Base-by-base conservation (phyloP, 2,888 invertebrate species). In the Caenorhabditis sp. region DNA sequence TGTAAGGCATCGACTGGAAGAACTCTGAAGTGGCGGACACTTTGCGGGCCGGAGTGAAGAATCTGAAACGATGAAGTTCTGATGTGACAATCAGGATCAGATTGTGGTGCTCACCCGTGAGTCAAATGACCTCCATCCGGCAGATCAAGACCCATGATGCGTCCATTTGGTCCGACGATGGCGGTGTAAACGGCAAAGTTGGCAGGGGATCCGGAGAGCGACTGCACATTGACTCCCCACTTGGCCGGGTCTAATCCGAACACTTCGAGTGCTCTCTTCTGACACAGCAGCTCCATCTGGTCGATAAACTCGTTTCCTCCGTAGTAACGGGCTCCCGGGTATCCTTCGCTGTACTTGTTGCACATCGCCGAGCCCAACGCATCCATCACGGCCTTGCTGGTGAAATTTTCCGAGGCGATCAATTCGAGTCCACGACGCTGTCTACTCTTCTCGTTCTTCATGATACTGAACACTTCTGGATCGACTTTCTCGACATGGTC, bases 221-320 rank as follows among this genome's bases (percentile, higher is more conserved):
- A 95, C 89, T 98, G 98, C 2, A 98, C 98, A 91, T 98, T 98
- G 15, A 95, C 95, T 55, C 97, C 97, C 98, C 98, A 98, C 89
- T 95, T 92, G 66, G 93, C 94, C 0, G 94, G 92, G 85, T 93
- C 92, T 22, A 97, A 91, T 81, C 92, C 92, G 89, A 93, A 98
- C 1, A 95, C 81, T 65, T 88, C 72, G 43, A 97, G 91, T 0
- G 95, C 93, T 75, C 98, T 92, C 86, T 94, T 93, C 90, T 96
- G 96, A 62, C 95, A 94, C 62, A 98, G 90, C 32, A 93, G 87
- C 91, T 98, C 98, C 81, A 98, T 93, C 91, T 96, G 92, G 91
- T 98, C 98, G 83, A 99, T 95, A 88, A 92, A 94, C 90, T 98
- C 94, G 91, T 96, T 97, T 45, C 98, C 98, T 80, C 97, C 98